These are phyloP conservation scores for Thamnophis elegans DNA, from an alignment of 2,797 vertebrate genomes.

Conservation along the genomic window DNA sequence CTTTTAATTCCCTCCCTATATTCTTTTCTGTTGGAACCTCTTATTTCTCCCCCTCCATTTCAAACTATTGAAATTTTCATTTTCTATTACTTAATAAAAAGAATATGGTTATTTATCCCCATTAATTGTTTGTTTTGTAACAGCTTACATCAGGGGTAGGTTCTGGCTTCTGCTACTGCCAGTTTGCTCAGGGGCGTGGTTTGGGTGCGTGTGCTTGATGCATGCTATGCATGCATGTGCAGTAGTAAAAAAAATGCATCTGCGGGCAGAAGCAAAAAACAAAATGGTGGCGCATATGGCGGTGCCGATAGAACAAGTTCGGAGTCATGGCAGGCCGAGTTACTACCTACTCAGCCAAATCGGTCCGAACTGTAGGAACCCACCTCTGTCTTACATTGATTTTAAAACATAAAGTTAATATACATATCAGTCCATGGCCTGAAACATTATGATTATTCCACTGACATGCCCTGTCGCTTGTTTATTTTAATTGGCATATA, in stretches of 20 bases:
- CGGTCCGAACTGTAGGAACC: too few species aligned
- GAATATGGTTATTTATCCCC: conserved; percentile 60
- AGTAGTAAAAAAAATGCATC: too few species aligned
- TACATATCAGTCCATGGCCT: conserved; percentile 53
- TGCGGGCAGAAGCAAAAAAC: too few species aligned
- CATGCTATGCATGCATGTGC: too few species aligned
- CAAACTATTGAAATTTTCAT: conserved; percentile 47
- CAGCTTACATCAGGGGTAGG: conserved; percentile 48
- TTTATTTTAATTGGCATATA: conserved; percentile 62
- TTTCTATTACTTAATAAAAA: conserved; percentile 54
- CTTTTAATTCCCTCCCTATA: neutral
- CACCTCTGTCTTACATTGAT: conserved; percentile 42
- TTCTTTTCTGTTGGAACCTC: neutral
- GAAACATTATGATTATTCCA: conserved; percentile 57
- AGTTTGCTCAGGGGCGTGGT: too few species aligned
- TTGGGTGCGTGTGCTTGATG: too few species aligned
- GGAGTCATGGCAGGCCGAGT: too few species aligned
- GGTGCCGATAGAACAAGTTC: too few species aligned
- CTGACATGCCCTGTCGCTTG: conserved; percentile 53
- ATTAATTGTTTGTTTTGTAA: conserved; percentile 56
- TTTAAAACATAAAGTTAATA: conserved; percentile 38
- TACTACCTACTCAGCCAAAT: too few species aligned
- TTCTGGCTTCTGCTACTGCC: too few species aligned
- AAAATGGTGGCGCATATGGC: too few species aligned
- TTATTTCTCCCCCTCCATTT: conserved; percentile 41